These are phyloP conservation scores for Crambe crambe DNA, from an alignment of 37 sponge, comb jelly and placozoan species.

Conservation along the genomic window DNA sequence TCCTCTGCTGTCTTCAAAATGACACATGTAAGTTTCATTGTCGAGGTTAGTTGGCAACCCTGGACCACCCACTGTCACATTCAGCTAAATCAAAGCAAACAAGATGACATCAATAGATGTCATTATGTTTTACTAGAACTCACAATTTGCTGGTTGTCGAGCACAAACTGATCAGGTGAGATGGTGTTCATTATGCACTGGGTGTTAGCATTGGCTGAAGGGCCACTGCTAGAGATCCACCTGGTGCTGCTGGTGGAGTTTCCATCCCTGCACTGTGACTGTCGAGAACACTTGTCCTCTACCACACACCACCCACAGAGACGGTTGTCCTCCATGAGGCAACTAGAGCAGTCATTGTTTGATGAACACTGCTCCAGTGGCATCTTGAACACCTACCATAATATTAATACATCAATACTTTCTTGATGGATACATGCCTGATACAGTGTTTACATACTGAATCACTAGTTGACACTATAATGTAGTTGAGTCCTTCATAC, in stretches of 20 bases:
- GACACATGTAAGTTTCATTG: conserved; percentile 40
- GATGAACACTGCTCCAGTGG: conserved; percentile 65
- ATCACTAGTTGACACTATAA: conserved; percentile 31
- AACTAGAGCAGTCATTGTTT: conserved; percentile 41
- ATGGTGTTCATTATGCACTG: conserved; percentile 21
- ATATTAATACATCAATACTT: neutral
- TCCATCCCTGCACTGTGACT: conserved; percentile 49
- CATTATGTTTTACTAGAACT: too few relatives aligned
- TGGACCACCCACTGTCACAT: conserved; percentile 1
- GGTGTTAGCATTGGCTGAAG: neutral
- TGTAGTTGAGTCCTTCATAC: conserved; percentile 46
- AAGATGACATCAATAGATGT: neutral
- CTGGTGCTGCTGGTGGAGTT: conserved; percentile 36
- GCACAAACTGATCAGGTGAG: conserved; percentile 23
- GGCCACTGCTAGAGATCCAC: conserved; percentile 37
- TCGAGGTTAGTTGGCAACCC: conserved; percentile 29
- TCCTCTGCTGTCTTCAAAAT: conserved; percentile 12
- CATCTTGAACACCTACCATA: conserved; percentile 34
- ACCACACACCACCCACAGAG: conserved; percentile 92
- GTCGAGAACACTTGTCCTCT: conserved; percentile 83
- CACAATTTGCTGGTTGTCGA: conserved; percentile 25
- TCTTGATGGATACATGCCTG: neutral
- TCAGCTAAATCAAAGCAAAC: neutral
- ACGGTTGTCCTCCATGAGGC: conserved; percentile 46
- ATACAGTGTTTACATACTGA: neutral